phyloP scores from a whole-genome alignment of 2,113 vertebrate species.

The Agapornis roseicollis region DNA sequence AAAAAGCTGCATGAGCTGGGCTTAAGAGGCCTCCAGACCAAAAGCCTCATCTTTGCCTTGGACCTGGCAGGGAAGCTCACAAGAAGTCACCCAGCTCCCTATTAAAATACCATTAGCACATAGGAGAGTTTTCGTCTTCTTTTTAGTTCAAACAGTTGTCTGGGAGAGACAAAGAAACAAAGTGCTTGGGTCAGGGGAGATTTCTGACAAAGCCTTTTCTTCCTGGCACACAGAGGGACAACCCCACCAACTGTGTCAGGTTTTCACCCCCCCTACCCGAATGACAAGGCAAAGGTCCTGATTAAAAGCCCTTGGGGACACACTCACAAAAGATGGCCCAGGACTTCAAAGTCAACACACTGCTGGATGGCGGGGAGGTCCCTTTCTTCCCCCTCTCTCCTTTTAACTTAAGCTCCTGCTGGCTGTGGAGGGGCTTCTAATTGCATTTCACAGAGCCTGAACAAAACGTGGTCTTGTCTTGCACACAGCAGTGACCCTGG shows the following conservation, averaged over 20 bases:
- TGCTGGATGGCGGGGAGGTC: slow-evolving; percentile 78
- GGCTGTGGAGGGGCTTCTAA: slow-evolving; percentile 74
- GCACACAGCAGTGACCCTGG: slow-evolving; percentile 49
- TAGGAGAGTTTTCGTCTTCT: not conserved
- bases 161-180: slow-evolving; percentile 73
- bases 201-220: slow-evolving; percentile 80
- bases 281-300: slow-evolving; percentile 76
- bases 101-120: slow-evolving; percentile 50
- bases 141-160: slow-evolving; percentile 69
- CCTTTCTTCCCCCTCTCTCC: slow-evolving; percentile 26
- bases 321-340: slow-evolving; percentile 72
- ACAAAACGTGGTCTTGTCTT: slow-evolving; percentile 77
- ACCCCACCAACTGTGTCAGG: slow-evolving; percentile 56
- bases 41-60: slow-evolving; percentile 14
- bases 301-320: slow-evolving; percentile 76
- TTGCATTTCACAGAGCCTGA: slow-evolving; percentile 77
- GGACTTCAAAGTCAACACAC: slow-evolving; percentile 80
- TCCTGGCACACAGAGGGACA: slow-evolving; percentile 68
- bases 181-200: slow-evolving; percentile 75
- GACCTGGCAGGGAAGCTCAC: slow-evolving; percentile 38
- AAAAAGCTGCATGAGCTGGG: slow-evolving; percentile 15
- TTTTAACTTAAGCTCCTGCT: slow-evolving; percentile 65
- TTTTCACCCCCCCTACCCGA: not conserved
- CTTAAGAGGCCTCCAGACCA: slow-evolving; percentile 39
- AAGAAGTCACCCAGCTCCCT: slow-evolving; percentile 36